A percentile compares a stretch with the other conserved stretches of the same genome.
Conservation (phyloP, 1,140 invertebrate genomes). For the Pseudomyrmex pallidus region DNA sequence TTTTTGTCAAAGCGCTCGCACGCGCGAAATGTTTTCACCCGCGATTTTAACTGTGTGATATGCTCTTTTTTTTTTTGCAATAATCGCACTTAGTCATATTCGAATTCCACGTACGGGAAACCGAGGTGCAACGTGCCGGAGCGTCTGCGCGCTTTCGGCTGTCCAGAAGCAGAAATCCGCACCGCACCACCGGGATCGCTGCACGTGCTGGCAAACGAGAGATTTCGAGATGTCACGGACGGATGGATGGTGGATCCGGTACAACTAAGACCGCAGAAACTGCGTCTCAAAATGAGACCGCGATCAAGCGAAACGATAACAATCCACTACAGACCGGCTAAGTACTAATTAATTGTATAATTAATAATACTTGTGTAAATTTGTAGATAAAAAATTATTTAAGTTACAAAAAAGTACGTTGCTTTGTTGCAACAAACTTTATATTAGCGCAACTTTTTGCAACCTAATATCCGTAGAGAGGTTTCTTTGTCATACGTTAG, state of each 20-base stretch:
- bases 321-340: slow-evolving; percentile 87
- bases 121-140: slow-evolving; percentile 72
- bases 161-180: slow-evolving; percentile 60
- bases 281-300: slow-evolving; percentile 85
- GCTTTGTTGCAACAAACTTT: too few relatives aligned
- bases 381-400: too few relatives aligned
- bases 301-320: slow-evolving; percentile 83
- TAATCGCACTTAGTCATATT: slow-evolving; percentile 74
- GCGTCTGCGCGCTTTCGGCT: slow-evolving; percentile 69
- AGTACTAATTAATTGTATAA: slow-evolving; percentile 52
- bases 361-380: too few relatives aligned
- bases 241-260: slow-evolving; percentile 81
- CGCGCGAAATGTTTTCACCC: not conserved
- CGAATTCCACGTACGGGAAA: slow-evolving; percentile 67
- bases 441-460: not conserved
- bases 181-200: slow-evolving; percentile 43
- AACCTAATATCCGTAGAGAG: not conserved
- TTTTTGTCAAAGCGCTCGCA: not conserved
- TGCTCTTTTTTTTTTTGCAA: not conserved
- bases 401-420: too few relatives aligned
- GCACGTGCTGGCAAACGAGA: slow-evolving; percentile 68
- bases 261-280: slow-evolving; percentile 87
- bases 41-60: not conserved
- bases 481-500: not conserved
- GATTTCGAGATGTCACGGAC: slow-evolving; percentile 81